phyloP scores from a whole-genome alignment of 1,140 invertebrate genomes.

The Hylaeus volcanicus region DNA sequence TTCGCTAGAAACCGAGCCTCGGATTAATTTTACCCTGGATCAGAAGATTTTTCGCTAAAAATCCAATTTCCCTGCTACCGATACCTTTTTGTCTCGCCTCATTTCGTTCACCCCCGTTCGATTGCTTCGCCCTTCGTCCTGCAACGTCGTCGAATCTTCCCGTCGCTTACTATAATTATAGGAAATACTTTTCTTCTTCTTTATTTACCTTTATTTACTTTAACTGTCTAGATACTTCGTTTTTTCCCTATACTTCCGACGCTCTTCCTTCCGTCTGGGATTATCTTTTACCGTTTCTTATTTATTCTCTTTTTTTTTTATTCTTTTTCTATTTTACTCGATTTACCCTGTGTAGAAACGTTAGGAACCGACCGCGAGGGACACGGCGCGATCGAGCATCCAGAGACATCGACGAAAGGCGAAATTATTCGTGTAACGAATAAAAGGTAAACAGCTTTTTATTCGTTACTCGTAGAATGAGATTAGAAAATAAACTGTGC shows the following conservation, averaged over 20 bases:
- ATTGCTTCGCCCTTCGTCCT: constrained; percentile 11
- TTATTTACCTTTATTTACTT: constrained; percentile 68
- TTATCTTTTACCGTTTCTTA: constrained; percentile 68
- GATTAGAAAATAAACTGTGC: too few species aligned
- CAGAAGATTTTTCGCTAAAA: constrained; percentile 75
- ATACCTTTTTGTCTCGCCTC: constrained; percentile 34
- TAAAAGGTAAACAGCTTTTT: too few species aligned
- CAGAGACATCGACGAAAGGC: background rate
- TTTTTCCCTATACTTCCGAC: constrained; percentile 65
- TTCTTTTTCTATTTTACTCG: constrained; percentile 45
- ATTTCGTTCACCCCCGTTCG: constrained; percentile 7
- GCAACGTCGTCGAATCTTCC: constrained; percentile 11
- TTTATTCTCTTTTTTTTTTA: constrained; percentile 47
- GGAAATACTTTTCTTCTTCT: constrained; percentile 68
- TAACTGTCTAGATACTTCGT: constrained; percentile 74
- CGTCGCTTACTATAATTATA: constrained; percentile 72
- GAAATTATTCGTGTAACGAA: too few species aligned
- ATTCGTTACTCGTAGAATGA: too few species aligned
- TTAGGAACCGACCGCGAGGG: constrained; percentile 63
- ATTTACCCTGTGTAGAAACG: constrained; percentile 79
- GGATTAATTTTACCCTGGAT: constrained; percentile 78
- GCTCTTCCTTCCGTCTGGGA: constrained; percentile 71
- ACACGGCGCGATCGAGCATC: constrained; percentile 52
- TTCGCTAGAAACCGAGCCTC: constrained; percentile 74
- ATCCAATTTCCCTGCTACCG: constrained; percentile 73